Evolutionary conservation across 2,888 invertebrate species (phyloP).

Genomic region (Anoncus sp.): DNA sequence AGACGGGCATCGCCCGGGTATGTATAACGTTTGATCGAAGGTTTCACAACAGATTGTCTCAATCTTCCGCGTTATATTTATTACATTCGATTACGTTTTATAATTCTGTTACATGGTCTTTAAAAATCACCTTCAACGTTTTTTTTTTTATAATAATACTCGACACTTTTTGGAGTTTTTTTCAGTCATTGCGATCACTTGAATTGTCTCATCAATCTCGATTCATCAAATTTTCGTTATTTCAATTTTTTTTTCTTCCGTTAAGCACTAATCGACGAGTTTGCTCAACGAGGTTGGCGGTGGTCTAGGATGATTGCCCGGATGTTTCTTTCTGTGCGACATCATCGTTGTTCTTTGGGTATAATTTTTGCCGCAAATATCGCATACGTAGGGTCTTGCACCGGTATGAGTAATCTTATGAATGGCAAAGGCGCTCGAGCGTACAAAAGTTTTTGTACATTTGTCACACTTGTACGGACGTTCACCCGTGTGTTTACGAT

Average conservation of each 20-base stretch:
- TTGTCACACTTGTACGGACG: constrained; percentile 78
- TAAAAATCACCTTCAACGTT: not conserved
- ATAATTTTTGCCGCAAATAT: constrained; percentile 49
- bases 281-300: constrained; percentile 25
- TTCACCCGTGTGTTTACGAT: constrained; percentile 79
- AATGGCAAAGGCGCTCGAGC: constrained; percentile 67
- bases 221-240: not conserved
- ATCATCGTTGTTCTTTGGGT: constrained; percentile 57
- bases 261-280: constrained; percentile 50
- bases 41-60: not conserved
- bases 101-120: constrained; percentile 30
- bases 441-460: constrained; percentile 79
- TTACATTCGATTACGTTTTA: constrained; percentile 32
- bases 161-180: constrained; percentile 2
- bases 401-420: constrained; percentile 45
- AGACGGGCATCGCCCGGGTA: not conserved
- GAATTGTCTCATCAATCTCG: no score
- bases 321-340: constrained; percentile 57
- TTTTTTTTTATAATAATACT: not conserved
- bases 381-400: constrained; percentile 47
- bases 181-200: not conserved
- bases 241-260: constrained; percentile 64
- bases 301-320: constrained; percentile 53
- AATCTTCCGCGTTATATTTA: constrained; percentile 31
- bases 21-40: not conserved